phyloP scores from a whole-genome alignment of 23 tunicate species.

The Trididemnum miniatum region DNA sequence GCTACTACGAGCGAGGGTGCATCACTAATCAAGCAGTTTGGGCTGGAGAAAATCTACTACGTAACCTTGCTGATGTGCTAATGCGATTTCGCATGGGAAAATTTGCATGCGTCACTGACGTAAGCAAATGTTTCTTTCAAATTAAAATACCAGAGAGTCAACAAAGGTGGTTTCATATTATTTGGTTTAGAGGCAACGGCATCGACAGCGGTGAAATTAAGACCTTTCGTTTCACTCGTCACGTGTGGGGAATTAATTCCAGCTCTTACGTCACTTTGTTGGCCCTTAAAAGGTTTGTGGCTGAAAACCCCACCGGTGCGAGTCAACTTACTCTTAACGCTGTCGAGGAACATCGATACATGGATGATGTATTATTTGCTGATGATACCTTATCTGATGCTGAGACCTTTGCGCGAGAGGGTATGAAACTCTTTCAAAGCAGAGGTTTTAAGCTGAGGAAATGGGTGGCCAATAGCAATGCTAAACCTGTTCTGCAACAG shows the following conservation, averaged over 20 bases:
- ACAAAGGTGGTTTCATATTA: background rate
- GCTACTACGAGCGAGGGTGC: background rate
- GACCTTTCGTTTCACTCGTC: conserved; percentile 4
- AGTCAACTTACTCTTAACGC: background rate
- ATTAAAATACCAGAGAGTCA: background rate
- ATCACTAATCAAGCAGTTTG: background rate
- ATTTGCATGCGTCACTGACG: background rate
- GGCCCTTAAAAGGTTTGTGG: background rate
- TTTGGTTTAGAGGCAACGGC: conserved; percentile 5
- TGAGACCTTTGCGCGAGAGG: background rate
- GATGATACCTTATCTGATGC: background rate
- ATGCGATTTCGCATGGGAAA: background rate
- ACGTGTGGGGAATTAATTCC: conserved; percentile 17
- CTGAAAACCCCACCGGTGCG: conserved; percentile 1
- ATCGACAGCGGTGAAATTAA: background rate
- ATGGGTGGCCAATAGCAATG: background rate
- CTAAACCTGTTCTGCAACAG: background rate
- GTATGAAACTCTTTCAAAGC: background rate
- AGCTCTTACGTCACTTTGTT: conserved; percentile 6
- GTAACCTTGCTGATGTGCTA: background rate
- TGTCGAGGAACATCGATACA: background rate
- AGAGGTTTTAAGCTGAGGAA: conserved; percentile 19
- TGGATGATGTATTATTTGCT: background rate
- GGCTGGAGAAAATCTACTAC: background rate
- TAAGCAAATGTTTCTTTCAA: conserved; percentile 20